Evolutionary conservation across 1,140 invertebrate species (phyloP).

Genomic region (Trypoxylus dichotomus): DNA sequence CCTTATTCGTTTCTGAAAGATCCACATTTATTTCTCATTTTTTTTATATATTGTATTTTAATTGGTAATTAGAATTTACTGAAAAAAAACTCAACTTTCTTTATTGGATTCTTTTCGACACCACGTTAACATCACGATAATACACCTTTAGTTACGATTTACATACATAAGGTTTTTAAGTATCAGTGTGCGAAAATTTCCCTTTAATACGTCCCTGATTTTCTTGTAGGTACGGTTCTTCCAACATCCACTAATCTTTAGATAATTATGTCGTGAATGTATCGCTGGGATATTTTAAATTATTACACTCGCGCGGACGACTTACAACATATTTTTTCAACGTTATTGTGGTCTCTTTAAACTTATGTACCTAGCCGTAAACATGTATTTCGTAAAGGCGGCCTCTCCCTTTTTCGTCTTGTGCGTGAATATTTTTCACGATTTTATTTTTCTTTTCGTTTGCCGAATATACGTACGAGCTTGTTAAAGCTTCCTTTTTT

Average conservation of each 20-base stretch:
- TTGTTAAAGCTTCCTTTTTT: background rate
- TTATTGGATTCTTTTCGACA: no score
- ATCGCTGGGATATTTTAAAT: background rate
- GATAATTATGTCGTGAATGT: slow-evolving; percentile 6
- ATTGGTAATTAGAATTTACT: no score
- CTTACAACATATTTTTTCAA: background rate
- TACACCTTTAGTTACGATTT: no score
- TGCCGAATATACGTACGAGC: background rate
- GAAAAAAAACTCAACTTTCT: no score
- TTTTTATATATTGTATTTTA: no score
- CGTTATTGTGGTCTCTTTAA: background rate
- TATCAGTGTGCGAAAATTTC: no score
- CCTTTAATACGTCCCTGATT: no score
- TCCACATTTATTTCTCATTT: no score
- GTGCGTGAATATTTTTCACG: background rate
- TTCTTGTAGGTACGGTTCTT: no score
- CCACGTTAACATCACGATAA: no score
- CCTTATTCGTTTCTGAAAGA: no score
- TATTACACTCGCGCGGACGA: background rate
- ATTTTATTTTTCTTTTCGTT: background rate
- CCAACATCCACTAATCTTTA: background rate
- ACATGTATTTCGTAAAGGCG: background rate
- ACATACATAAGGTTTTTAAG: no score
- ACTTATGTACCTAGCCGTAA: background rate
- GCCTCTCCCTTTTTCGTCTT: background rate